A percentile compares a stretch with the other conserved stretches of the same genome.
phyloP scores from a whole-genome alignment of 2,797 vertebrate genomes.

The Chromis chromis region DNA sequence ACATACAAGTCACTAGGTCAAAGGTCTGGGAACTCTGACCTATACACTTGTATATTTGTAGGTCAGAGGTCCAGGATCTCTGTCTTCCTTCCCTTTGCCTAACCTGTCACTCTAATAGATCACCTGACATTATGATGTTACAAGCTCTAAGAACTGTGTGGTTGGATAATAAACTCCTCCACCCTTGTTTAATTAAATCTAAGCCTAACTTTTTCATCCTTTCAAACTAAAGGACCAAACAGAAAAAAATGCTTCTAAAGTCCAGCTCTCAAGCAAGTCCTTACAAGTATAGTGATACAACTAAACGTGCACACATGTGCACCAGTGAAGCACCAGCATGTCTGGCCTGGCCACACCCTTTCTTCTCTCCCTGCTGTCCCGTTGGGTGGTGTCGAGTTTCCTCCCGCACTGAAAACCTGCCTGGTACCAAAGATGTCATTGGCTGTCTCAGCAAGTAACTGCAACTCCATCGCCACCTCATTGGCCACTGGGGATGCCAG shows the following conservation, averaged over 20 bases:
- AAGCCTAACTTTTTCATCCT: conserved; percentile 6
- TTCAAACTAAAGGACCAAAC: background rate
- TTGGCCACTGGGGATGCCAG: conserved; percentile 66
- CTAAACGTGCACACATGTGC: conserved; percentile 22
- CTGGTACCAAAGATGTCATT: conserved; percentile 76
- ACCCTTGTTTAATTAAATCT: background rate
- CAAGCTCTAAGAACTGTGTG: background rate
- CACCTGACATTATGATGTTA: background rate
- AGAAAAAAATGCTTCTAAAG: conserved; percentile 6
- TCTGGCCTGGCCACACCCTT: conserved; percentile 77
- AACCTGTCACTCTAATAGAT: background rate
- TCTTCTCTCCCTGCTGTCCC: conserved; percentile 62
- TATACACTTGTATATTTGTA: conserved; percentile 3
- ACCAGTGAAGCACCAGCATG: conserved; percentile 72
- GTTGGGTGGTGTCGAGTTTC: conserved; percentile 78
- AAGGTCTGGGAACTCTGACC: conserved; percentile 24
- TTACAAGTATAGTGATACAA: conserved; percentile 25
- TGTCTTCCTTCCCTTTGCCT: background rate
- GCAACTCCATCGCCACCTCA: conserved; percentile 67
- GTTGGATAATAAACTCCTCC: conserved; percentile 1
- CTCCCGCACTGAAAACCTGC: conserved; percentile 75
- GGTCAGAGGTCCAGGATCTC: too few species aligned
- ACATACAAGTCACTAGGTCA: conserved; percentile 45
- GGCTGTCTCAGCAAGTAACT: conserved; percentile 69
- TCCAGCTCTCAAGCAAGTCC: conserved; percentile 49